phyloP scores from a whole-genome alignment of 2,113 vertebrate species.

The Eulemur macaco region DNA sequence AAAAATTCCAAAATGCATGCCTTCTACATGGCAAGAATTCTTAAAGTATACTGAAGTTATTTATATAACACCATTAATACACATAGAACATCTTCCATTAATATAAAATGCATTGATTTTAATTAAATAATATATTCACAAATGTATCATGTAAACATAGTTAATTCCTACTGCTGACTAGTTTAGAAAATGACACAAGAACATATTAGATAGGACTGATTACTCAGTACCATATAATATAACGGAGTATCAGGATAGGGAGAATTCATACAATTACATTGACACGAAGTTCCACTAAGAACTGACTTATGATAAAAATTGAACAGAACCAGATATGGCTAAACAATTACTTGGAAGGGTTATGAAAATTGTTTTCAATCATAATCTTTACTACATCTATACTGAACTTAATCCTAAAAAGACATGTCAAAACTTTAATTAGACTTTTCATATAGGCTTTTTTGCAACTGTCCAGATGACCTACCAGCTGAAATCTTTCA shows the following conservation, averaged over 20 bases:
- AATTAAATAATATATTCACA: conserved; percentile 33
- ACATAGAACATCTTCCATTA: neutral
- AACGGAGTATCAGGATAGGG: neutral
- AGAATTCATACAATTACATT: conserved; percentile 29
- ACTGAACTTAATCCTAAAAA: neutral
- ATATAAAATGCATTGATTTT: conserved; percentile 29
- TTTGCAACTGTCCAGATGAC: neutral
- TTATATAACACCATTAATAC: neutral
- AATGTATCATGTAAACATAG: neutral
- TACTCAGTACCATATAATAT: conserved; percentile 20
- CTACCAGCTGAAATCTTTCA: neutral
- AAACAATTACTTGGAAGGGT: neutral
- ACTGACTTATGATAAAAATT: conserved; percentile 15
- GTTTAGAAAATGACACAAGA: conserved; percentile 27
- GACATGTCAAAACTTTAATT: neutral
- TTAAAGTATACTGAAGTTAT: conserved; percentile 26
- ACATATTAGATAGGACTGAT: neutral
- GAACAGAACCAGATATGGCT: neutral
- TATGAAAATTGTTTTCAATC: conserved; percentile 31
- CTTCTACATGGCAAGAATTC: conserved; percentile 3
- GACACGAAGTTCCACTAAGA: neutral
- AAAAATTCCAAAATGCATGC: neutral
- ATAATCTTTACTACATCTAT: neutral
- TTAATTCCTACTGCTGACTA: conserved; percentile 29
- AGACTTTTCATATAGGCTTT: neutral